Evolutionary conservation across 2,113 vertebrate species (phyloP), one percentile per base, ranked within the genome.

Genomic region (Orycteropus afer): DNA sequence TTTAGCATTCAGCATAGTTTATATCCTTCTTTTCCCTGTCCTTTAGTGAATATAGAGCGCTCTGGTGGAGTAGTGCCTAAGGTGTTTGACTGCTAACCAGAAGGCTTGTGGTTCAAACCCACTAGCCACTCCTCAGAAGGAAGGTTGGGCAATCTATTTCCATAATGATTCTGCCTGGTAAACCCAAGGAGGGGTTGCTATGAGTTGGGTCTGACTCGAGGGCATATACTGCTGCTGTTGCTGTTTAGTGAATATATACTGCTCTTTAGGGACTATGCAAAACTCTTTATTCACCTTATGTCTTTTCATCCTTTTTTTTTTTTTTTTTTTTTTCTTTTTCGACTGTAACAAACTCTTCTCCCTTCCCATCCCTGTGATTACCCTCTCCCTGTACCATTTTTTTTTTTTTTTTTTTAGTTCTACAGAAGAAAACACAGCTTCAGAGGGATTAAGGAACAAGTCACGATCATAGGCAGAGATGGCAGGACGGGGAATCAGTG

Each of bases 231-330:
- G n/a, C n/a, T n/a, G n/a, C n/a, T n/a, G n/a, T n/a, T n/a, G n/a
- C n/a, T n/a, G n/a, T 92, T 90, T 78, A 95, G 12, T 88, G 65
- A 92, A 67, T 63, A 96, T 76, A 81, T 42, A n/a, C 15, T 79
- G 0, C 89, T 57, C 23, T 59, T 3, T 65, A 82, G 27, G 22
- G 22, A 63, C 32, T 40, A 0, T 47, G 3, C 4, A 85, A 90
- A 81, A 12, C 5, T 25, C 45, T 74, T 74, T 74, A 73, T 10
- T 9, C 81, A 45, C 7, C 32, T 73, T 73, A 42, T 65, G 86
- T 79, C 17, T 63, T 69, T 71, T 82, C 65, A 90, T 53, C 11
- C 13, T 32, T 51, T 55, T 40, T 42, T 92, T 90, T 27, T 61
- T 73, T 53, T 55, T 42, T 20, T 73, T 63, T 93, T 10, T 9